Conservation (phyloP, 1,140 invertebrate species). For the Harpegnathos saltator region DNA sequence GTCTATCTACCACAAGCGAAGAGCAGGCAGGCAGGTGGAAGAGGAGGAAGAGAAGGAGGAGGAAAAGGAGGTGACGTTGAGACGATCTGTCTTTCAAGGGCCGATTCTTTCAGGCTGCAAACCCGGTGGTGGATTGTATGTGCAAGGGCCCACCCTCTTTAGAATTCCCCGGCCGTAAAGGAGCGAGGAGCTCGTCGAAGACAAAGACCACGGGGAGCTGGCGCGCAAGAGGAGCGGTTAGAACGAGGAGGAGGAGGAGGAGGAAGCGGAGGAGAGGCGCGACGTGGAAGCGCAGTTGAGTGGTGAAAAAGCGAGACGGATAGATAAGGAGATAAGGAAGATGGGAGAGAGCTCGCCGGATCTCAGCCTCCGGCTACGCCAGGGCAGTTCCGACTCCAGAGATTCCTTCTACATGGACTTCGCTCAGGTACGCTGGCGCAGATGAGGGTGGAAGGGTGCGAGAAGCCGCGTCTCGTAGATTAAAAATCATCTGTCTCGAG, state of each 20-base stretch:
- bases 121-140: slow-evolving; percentile 79
- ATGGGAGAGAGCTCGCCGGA: slow-evolving; percentile 94
- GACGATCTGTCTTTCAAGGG: slow-evolving; percentile 73
- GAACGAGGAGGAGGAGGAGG: slow-evolving; percentile 45
- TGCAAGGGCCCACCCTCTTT: slow-evolving; percentile 77
- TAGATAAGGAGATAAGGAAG: slow-evolving; percentile 80
- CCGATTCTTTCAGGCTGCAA: slow-evolving; percentile 77
- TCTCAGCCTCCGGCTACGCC: slow-evolving; percentile 92
- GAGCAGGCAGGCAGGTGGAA: not conserved
- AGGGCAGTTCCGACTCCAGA: slow-evolving; percentile 93
- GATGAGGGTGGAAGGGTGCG: not conserved
- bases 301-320: slow-evolving; percentile 45
- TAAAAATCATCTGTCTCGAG: slow-evolving; percentile 54
- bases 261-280: slow-evolving; percentile 50
- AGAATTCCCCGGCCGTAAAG: slow-evolving; percentile 78
- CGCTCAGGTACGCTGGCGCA: slow-evolving; percentile 86
- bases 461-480: slow-evolving; percentile 26
- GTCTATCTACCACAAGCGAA: slow-evolving; percentile 3
- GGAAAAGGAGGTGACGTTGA: slow-evolving; percentile 15
- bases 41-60: slow-evolving; percentile 37
- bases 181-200: slow-evolving; percentile 75
- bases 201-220: slow-evolving; percentile 76
- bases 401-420: slow-evolving; percentile 96
- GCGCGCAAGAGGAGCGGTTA: slow-evolving; percentile 64
- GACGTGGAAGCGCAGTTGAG: slow-evolving; percentile 18